Conservation (phyloP, 2,113 vertebrate genomes). For the Ctenomys sociabilis region DNA sequence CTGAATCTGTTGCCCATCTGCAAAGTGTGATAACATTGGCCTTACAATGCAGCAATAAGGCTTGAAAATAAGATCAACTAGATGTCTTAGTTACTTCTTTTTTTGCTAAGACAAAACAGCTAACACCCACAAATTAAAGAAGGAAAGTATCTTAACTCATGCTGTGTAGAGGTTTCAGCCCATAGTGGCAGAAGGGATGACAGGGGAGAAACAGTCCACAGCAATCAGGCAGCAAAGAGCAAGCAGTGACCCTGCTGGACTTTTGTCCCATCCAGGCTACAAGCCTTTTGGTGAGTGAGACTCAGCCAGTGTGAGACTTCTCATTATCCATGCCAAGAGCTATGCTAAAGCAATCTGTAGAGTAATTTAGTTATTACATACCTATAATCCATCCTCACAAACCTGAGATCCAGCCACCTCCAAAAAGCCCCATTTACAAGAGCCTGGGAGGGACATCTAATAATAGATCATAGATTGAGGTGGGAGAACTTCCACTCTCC, state of each 20-base stretch:
- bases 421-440: neutral
- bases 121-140: neutral
- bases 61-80: slow-evolving; percentile 2
- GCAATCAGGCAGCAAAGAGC: neutral
- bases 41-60: neutral
- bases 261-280: neutral
- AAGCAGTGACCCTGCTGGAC: neutral
- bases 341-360: neutral
- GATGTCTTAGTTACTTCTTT: neutral
- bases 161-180: neutral
- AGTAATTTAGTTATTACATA: neutral
- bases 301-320: neutral
- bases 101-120: neutral
- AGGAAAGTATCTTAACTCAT: neutral
- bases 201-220: neutral
- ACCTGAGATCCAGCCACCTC: neutral
- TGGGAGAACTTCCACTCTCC: no score
- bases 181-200: neutral
- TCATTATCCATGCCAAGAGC: neutral
- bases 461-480: no score
- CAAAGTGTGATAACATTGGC: neutral
- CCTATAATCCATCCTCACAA: neutral
- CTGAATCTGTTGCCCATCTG: slow-evolving; percentile 3
- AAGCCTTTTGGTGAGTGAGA: neutral
- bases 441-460: neutral